These are phyloP conservation scores for Drosophila lutescens DNA, from an alignment of 2,888 invertebrate genomes.

Conservation along the genomic window DNA sequence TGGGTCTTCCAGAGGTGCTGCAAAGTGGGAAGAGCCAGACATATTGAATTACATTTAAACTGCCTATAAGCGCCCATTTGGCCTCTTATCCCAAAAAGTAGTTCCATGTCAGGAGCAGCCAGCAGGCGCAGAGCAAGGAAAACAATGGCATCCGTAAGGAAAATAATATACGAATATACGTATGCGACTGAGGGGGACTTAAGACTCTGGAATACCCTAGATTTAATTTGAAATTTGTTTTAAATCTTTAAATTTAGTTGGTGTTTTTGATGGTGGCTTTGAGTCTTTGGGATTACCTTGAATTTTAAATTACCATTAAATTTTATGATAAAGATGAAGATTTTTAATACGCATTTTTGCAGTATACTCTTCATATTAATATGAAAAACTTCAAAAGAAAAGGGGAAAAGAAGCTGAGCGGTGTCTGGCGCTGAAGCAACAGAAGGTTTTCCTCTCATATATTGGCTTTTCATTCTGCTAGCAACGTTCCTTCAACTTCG, in stretches of 20 bases:
- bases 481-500: neutral
- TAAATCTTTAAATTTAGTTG: too few species aligned
- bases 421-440: slow-evolving; percentile 24
- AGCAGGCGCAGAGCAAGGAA: slow-evolving; percentile 20
- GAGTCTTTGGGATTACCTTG: neutral
- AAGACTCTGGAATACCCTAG: too few species aligned
- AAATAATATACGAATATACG: slow-evolving; percentile 4
- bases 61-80: slow-evolving; percentile 57
- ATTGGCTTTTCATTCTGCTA: slow-evolving; percentile 3
- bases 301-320: too few species aligned
- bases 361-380: too few species aligned
- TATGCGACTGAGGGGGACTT: too few species aligned
- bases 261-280: too few species aligned
- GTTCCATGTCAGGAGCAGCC: slow-evolving; percentile 56
- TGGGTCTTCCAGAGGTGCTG: slow-evolving; percentile 1
- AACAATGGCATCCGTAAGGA: slow-evolving; percentile 21
- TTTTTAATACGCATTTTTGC: too few species aligned
- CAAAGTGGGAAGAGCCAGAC: slow-evolving; percentile 41
- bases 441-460: slow-evolving; percentile 1
- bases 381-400: neutral
- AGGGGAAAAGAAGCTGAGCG: neutral
- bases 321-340: too few species aligned
- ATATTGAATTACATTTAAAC: slow-evolving; percentile 77
- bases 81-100: slow-evolving; percentile 38
- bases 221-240: too few species aligned